Evolutionary conservation across 92 coral and sea anemone genomes (phyloP).

Genomic region (Heteractis magnifica): DNA sequence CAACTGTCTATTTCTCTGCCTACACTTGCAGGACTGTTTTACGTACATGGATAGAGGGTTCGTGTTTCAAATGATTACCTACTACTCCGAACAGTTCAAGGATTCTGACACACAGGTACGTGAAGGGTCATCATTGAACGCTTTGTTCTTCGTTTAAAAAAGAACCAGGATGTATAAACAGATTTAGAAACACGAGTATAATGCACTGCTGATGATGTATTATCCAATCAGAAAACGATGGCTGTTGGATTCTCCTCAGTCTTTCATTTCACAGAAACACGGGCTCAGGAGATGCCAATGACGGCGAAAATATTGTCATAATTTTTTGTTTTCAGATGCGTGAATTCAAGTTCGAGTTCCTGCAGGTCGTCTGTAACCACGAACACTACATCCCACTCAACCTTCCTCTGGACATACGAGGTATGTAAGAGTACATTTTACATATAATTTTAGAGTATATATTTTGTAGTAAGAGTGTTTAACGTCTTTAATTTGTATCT

Average conservation of each 20-base stretch:
- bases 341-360: slow-evolving; percentile 96
- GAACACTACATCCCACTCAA: slow-evolving; percentile 98
- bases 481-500: background rate
- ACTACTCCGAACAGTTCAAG: slow-evolving; percentile 93
- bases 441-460: background rate
- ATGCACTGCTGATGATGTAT: too few species aligned
- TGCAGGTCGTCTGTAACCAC: slow-evolving; percentile 89
- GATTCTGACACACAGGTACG: slow-evolving; percentile 96
- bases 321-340: slow-evolving; percentile 71
- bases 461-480: background rate
- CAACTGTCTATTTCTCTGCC: too few species aligned
- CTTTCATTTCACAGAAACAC: background rate
- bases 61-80: slow-evolving; percentile 98
- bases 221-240: too few species aligned
- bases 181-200: too few species aligned
- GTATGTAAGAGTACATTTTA: slow-evolving; percentile 29
- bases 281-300: background rate
- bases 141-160: background rate
- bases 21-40: slow-evolving; percentile 77
- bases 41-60: slow-evolving; percentile 97
- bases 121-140: background rate
- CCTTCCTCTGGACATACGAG: slow-evolving; percentile 90
- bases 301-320: background rate
- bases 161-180: too few species aligned
- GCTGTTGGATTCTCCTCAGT: background rate